These are phyloP conservation scores for Sander vitreus DNA, from an alignment of 2,113 vertebrate species.

Conservation along the genomic window DNA sequence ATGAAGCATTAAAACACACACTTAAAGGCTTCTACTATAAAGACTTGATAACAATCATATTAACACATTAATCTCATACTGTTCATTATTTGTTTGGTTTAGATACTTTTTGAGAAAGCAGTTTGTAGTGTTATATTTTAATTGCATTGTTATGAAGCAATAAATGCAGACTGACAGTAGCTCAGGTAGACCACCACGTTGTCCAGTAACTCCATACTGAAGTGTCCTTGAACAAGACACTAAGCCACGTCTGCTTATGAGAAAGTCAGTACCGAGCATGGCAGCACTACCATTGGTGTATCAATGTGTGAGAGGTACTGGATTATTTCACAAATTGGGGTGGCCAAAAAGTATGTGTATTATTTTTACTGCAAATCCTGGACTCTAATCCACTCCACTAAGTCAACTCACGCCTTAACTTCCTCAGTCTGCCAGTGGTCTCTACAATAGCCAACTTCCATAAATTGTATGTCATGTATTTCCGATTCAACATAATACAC, in stretches of 20 bases:
- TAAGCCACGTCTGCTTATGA: no score
- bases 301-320: no score
- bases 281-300: no score
- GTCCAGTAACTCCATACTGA: background rate
- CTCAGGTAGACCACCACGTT: background rate
- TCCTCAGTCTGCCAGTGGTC: constrained; percentile 41
- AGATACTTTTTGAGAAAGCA: background rate
- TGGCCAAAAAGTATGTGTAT: no score
- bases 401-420: constrained; percentile 44
- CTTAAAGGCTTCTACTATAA: background rate
- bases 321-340: no score
- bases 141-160: background rate
- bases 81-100: background rate
- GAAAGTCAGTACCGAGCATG: no score
- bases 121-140: background rate
- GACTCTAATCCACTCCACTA: no score
- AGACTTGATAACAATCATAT: background rate
- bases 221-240: background rate
- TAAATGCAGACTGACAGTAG: background rate
- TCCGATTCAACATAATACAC: background rate
- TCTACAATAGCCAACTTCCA: background rate
- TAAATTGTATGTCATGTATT: background rate
- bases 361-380: constrained; percentile 25
- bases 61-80: background rate
- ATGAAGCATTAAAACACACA: background rate